Evolutionary conservation across 37 sponge, comb jelly and placozoan species (phyloP).

Genomic region (Bolinopsis microptera): DNA sequence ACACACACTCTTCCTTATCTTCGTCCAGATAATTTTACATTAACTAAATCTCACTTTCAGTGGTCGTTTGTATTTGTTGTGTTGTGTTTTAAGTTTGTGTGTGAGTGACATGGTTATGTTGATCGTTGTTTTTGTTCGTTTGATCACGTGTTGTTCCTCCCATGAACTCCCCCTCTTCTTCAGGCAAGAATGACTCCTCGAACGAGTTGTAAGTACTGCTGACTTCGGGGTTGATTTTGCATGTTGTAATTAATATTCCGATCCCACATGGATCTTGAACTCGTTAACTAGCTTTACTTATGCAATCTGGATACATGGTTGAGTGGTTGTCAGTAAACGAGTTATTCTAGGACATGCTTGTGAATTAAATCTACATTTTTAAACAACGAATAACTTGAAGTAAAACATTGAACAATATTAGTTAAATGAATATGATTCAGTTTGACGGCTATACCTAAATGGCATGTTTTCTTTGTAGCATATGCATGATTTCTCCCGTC

Average conservation of each 20-base stretch:
- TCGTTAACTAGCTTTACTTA: neutral
- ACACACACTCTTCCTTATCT: neutral
- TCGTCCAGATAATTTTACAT: neutral
- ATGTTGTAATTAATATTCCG: neutral
- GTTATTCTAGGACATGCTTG: too few species aligned
- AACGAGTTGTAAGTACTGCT: slow-evolving; percentile 17
- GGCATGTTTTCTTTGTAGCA: too few species aligned
- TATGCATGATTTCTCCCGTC: too few species aligned
- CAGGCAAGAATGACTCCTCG: slow-evolving; percentile 23
- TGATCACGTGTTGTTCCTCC: neutral
- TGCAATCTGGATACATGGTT: too few species aligned
- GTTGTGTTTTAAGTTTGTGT: neutral
- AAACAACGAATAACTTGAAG: too few species aligned
- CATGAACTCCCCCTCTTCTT: neutral
- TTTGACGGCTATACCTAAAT: too few species aligned
- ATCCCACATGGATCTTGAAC: too few species aligned
- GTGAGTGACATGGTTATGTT: neutral
- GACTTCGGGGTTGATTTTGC: too few species aligned
- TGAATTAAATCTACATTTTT: too few species aligned
- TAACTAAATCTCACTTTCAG: neutral
- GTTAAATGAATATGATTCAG: too few species aligned
- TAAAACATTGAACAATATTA: too few species aligned
- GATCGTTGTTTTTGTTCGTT: neutral
- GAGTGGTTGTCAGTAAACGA: too few species aligned
- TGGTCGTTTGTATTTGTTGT: neutral